Evolutionary conservation across 1,140 invertebrate species (phyloP), one percentile per base, ranked within the genome.

Genomic region (Drosophila bipectinata): DNA sequence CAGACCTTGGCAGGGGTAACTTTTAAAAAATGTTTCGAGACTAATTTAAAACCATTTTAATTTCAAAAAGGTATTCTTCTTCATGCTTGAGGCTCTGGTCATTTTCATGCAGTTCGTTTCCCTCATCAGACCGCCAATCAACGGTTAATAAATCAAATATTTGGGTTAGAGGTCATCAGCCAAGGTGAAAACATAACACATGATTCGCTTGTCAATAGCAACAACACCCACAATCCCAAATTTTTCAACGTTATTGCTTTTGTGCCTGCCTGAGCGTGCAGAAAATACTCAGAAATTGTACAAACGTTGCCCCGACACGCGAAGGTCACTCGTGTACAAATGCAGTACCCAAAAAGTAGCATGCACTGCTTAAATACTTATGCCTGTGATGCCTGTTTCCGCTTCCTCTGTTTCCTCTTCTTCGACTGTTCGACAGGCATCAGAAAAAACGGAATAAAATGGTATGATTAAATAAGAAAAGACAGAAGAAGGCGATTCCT

Each of bases 61-160:
- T 15, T 14, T 53, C 53, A 12, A 52, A 83, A 52, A 89, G 83
- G 79, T 89, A 64, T 83, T 83, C 26, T 52, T 89, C 28, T 89
- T 89, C n/a, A 83, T 88, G 4, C 18, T 88, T 15, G 72, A 88
- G 10, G 74, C 79, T 0, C 32, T 83, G 54, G 72, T 79, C n/a
- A 74, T 84, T 47, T 89, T 88, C 45, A 44, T 88, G 24, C 83
- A 88, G 32, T 88, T 88, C 39, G 61, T 83, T 10, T 57, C 52
- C 1, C 75, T 88, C 1, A 52, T 64, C 2, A 59, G 61, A 32
- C 55, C 66, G 1, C 55, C 69, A 58, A 18, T 5, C 51, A 37
- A 37, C 15, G 57, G 54, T 10, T 55, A 61, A 73, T 55, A 63
- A 63, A 73, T 73, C 49, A 72, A 52, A 15, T 39, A 39, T 53